Evolutionary conservation across 2,113 vertebrate genomes (phyloP), one percentile per base, ranked within the genome.

Genomic region (Porphyrio hochstetteri): DNA sequence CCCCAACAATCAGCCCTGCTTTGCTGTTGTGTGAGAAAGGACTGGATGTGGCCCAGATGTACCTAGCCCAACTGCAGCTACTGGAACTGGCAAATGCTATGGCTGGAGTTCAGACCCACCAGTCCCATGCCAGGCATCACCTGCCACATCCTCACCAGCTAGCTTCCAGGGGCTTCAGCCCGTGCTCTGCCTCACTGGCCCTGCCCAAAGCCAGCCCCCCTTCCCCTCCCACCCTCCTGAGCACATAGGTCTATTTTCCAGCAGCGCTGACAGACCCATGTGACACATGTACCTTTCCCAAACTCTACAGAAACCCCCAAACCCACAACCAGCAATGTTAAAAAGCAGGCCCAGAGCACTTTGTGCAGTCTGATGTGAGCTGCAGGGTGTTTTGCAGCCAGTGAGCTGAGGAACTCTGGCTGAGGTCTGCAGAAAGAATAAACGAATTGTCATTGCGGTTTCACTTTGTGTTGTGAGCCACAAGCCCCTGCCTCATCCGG

Each of bases 241-340:
- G 42, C 42, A 3, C 27, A 4, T 4, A 1, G 42, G 27, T 10
- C 1, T 5, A 6, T 3, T 33, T 48, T 9, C 42, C 80, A 29
- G 56, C 57, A 83, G 29, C 29, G 31, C 46, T 36, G 28, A 23
- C 18, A 31, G 44, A 38, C 68, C 44, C 4, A 1, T 9, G 18
- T 9, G 25, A 19, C 31, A 15, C 35, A 11, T 18, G 36, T 3
- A 29, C 42, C 42, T 44, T 44, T 44, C 16, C 42, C 42, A 44
- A 44, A 44, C 42, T 44, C 42, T 44, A 44, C 42, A 44, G 42
- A 44, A 44, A 16, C 42, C 42, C 42, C 16, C 42, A 44, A 44
- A 44, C 5, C 42, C 42, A 14, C 42, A 42, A 42, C 5, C 7
- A 44, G 42, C 42, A 44, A 44, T 44, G 42, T 44, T 7, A 44